Base-by-base conservation (phyloP, 2,797 vertebrate species). In the Prionace glauca region DNA sequence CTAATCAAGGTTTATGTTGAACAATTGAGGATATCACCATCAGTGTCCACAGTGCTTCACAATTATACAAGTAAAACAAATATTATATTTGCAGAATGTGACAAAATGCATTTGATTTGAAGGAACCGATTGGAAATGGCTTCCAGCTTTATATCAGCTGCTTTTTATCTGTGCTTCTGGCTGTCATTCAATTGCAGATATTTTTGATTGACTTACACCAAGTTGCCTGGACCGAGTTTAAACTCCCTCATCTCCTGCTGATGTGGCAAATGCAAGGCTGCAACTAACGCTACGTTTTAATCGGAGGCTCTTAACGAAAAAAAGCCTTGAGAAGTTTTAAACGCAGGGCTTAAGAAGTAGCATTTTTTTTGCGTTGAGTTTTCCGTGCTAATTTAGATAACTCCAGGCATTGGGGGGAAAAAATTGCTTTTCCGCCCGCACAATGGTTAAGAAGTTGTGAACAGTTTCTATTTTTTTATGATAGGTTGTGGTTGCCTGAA, bases 31-130 rank as follows among this genome's bases (percentile, higher is more conserved):
- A 32, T 16, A 91, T 32, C 56, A n/a, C n/a, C 62, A 18, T 18
- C 29, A 29, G 32, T 29, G 41, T 50, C 74, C 26, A 7, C 71
- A 60, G 45, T 77, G 45, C 74, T 26, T 50, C 60, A 41, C 24
- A 56, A 56, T 60, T 32, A 95, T 29, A 77, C 14, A 72, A 77
- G 77, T 20, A 77, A n/a, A 60, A 18, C 41, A 95, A 77, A 60
- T 16, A 60, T 26, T 18, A 26, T 32, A 32, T 95, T 95, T 77
- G 50, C 93, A 32, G 36, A 72, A 72, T 50, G 56, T 18, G 77
- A 95, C 71, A 95, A 77, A 50, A 45, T 77, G 14, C 71, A 95
- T 95, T 60, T 94, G 71, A 60, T 65, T 95, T 74, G 26, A 95
- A 18, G 45, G 71, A 67, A 60, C 32, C 71, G 77, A 56, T 26